Conservation (phyloP, 2,797 vertebrate genomes). For the Peromyscus eremicus region DNA sequence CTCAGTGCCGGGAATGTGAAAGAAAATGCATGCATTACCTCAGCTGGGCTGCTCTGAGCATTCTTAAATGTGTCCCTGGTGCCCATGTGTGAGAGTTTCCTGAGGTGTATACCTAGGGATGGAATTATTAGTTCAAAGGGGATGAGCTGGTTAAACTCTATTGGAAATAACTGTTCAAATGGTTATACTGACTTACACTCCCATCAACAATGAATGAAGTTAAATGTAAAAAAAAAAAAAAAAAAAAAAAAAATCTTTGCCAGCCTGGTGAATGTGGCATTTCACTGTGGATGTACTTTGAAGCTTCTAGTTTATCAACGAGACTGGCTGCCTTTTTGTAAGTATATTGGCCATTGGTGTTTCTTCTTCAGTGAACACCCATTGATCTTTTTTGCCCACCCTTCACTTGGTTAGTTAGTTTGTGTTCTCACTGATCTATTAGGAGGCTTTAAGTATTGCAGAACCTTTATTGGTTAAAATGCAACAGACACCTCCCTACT, state of each 20-base stretch:
- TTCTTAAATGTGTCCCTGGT: background rate
- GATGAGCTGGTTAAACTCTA: background rate
- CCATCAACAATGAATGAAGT: background rate
- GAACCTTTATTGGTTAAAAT: constrained; percentile 51
- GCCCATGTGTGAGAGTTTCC: background rate
- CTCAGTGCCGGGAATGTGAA: background rate
- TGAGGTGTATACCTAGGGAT: background rate
- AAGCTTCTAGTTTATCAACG: background rate
- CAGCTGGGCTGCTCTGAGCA: background rate
- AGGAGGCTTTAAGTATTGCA: background rate
- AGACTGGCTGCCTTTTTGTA: background rate
- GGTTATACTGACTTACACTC: background rate
- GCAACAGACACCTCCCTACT: background rate
- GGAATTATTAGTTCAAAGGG: background rate
- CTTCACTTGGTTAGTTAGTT: background rate
- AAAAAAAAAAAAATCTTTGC: background rate
- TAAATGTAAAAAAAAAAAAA: background rate
- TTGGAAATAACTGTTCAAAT: background rate
- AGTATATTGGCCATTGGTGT: background rate
- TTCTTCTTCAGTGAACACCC: background rate
- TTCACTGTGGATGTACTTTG: constrained; percentile 18
- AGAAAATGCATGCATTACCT: background rate
- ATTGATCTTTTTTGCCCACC: background rate
- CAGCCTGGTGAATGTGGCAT: background rate
- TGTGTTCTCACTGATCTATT: background rate